Conservation (phyloP, 2,888 invertebrate species). For the Asteroscopus sphinx region DNA sequence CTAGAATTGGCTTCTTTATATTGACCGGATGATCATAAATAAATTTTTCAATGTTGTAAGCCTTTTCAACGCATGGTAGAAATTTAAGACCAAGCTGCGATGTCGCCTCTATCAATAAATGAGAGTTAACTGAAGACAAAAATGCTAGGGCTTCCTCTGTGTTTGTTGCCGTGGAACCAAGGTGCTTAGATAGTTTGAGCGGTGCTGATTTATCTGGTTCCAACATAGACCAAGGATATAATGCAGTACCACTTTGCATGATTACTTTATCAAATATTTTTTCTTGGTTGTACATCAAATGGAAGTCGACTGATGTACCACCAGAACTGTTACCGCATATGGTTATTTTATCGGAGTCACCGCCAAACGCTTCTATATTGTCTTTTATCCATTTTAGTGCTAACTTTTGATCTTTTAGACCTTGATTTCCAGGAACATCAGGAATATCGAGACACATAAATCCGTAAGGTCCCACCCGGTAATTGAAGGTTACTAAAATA, state of each 20-base stretch:
- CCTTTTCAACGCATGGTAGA: conserved; percentile 68
- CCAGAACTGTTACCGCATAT: conserved; percentile 74
- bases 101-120: conserved; percentile 61
- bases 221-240: conserved; percentile 51
- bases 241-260: conserved; percentile 67
- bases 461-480: conserved; percentile 73
- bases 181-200: conserved; percentile 60
- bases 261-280: conserved; percentile 69
- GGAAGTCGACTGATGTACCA: conserved; percentile 65
- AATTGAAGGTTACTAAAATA: conserved; percentile 72
- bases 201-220: conserved; percentile 59
- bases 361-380: conserved; percentile 73
- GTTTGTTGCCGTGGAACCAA: conserved; percentile 62
- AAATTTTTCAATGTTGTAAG: too few relatives aligned
- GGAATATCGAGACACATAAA: conserved; percentile 73
- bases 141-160: conserved; percentile 65
- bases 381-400: conserved; percentile 74
- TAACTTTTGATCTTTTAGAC: conserved; percentile 70
- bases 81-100: conserved; percentile 50
- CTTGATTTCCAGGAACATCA: conserved; percentile 73
- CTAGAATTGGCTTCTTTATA: conserved; percentile 42
- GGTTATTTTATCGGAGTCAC: conserved; percentile 69
- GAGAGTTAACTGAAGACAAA: conserved; percentile 59
- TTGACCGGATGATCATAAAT: too few relatives aligned
- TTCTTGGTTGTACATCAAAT: conserved; percentile 63